Evolutionary conservation across 2,797 vertebrate genomes (phyloP), one percentile per base, ranked within the genome.

Genomic region (Serranus cabrilla): DNA sequence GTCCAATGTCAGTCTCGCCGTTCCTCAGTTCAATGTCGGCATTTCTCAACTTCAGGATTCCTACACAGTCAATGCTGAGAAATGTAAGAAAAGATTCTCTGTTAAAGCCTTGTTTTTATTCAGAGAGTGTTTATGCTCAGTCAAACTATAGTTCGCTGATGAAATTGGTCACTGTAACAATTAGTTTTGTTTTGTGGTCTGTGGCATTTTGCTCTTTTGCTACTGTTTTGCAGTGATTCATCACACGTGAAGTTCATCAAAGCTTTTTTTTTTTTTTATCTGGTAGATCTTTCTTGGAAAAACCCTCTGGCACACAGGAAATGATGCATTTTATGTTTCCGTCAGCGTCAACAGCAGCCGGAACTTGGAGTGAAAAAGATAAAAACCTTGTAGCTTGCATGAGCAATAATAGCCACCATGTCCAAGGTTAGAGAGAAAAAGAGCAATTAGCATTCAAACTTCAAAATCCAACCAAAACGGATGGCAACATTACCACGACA

Each of bases 11-110:
- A 0, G 98, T 99, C 94, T 99, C 98, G 0, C 97, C 97, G 65
- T 98, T 98, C 76, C 97, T 95, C 79, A 99, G 93, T 89, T 99
- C 98, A 0, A 99, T 99, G 91, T 99, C 98, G 0, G 98, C 97
- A 0, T 99, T 99, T 75, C 97, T 94, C 63, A 99, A 93, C 90
- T 99, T 99, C 88, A 99, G 90, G 89, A 99, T 99, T 68, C 98
- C 98, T 0, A 98, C 97, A 0, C 98, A 99, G 94, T 99, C 98
- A 17, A 99, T 98, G 87, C 98, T 99, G 82, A 7, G 11, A 51
- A 71, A 43, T 13, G 11, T 16, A 51, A 66, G 14, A 68, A 40
- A 50, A 50, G 10, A 3, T 13, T 3, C 2, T 56, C 7, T 16
- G 11, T 8, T 50, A 9, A 21, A 16, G 14, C 5, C 1, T 27